Evolutionary conservation across 2,113 vertebrate species (phyloP).

Genomic region (Mesocricetus auratus): DNA sequence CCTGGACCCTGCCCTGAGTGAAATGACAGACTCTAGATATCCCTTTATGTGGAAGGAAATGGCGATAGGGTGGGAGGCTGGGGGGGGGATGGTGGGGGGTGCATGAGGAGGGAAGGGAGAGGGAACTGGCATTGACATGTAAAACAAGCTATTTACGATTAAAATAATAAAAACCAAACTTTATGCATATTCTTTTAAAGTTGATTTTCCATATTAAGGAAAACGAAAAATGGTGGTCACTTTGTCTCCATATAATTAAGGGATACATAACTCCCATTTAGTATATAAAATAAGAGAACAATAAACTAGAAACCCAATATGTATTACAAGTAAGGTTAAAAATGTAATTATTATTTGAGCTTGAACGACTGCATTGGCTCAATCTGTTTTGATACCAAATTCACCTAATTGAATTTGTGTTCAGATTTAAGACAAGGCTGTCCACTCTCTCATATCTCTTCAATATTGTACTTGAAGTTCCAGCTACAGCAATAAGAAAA

Average conservation of each 20-base stretch:
- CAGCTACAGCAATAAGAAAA: too few relatives aligned
- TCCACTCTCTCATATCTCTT: too few relatives aligned
- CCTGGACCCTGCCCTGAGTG: too few relatives aligned
- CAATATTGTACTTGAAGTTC: too few relatives aligned
- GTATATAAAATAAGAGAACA: conserved; percentile 53
- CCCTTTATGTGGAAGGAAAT: too few relatives aligned
- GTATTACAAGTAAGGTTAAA: conserved; percentile 28
- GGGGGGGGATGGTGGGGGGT: too few relatives aligned
- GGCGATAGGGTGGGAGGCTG: too few relatives aligned
- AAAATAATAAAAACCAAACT: too few relatives aligned
- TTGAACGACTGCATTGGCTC: conserved; percentile 57
- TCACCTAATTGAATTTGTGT: neutral
- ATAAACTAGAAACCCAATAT: conserved; percentile 70
- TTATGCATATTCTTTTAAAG: conserved; percentile 72
- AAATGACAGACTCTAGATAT: too few relatives aligned
- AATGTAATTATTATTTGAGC: conserved; percentile 55
- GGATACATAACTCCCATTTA: neutral
- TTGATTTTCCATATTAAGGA: conserved; percentile 66
- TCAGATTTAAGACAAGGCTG: neutral
- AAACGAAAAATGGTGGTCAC: conserved; percentile 58
- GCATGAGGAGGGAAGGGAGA: too few relatives aligned
- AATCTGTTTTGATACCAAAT: conserved; percentile 26
- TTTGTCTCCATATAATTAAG: conserved; percentile 57
- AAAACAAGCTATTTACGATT: too few relatives aligned
- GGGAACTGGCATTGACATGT: too few relatives aligned